phyloP scores from a whole-genome alignment of 2,888 invertebrate species.

The Drosophila mimica region DNA sequence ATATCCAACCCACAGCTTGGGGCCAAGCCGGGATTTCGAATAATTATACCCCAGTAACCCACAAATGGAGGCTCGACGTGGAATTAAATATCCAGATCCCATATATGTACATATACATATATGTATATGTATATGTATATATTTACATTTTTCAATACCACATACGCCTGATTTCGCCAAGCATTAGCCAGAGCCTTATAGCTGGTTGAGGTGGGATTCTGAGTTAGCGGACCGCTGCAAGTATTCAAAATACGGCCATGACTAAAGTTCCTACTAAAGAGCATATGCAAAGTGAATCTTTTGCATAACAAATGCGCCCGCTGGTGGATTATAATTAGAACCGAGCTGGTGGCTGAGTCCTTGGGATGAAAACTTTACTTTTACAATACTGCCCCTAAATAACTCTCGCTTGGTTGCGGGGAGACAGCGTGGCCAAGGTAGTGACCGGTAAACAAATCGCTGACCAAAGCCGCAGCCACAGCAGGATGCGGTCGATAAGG shows the following conservation, averaged over 20 bases:
- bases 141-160: slow-evolving; percentile 2
- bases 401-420: background rate
- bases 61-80: too few species aligned
- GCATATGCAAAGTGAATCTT: slow-evolving; percentile 69
- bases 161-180: slow-evolving; percentile 12
- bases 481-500: slow-evolving; percentile 5
- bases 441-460: slow-evolving; percentile 63
- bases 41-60: too few species aligned
- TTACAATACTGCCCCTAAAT: slow-evolving; percentile 21
- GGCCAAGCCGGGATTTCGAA: too few species aligned
- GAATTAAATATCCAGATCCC: too few species aligned
- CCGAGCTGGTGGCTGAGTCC: background rate
- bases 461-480: slow-evolving; percentile 25
- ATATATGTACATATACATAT: too few species aligned
- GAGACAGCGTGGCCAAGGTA: background rate
- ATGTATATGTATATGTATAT: too few species aligned
- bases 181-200: background rate
- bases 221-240: slow-evolving; percentile 32
- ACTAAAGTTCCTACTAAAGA: slow-evolving; percentile 14
- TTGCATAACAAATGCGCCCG: slow-evolving; percentile 61
- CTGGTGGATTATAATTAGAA: slow-evolving; percentile 46
- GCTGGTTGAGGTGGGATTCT: background rate
- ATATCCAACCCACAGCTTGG: too few species aligned
- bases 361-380: slow-evolving; percentile 53
- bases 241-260: slow-evolving; percentile 59